A percentile compares a stretch with the other conserved stretches of the same genome.
Evolutionary conservation across 2,888 invertebrate genomes (phyloP).

Genomic region (Pristionchus arcanus): DNA sequence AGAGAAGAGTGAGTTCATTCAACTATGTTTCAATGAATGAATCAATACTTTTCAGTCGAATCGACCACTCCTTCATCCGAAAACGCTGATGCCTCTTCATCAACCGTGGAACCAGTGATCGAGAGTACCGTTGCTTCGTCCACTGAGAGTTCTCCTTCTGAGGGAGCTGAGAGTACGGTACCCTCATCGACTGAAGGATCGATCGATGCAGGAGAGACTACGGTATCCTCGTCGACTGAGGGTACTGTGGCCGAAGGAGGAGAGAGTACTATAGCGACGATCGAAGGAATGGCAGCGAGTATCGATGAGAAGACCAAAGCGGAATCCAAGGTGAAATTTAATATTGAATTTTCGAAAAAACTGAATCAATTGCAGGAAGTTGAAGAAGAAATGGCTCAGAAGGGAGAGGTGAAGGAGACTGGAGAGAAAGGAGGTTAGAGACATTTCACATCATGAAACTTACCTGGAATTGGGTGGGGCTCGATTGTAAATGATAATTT

Average conservation of each 20-base stretch:
- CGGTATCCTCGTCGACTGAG: background rate
- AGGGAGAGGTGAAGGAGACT: background rate
- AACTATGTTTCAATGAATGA: background rate
- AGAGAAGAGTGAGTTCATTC: background rate
- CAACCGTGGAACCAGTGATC: background rate
- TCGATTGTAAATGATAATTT: background rate
- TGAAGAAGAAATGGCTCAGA: background rate
- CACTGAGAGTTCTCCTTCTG: background rate
- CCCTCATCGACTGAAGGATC: background rate
- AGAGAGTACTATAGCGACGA: background rate
- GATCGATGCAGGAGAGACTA: constrained; percentile 18
- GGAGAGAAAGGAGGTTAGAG: constrained; percentile 38
- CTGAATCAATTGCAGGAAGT: background rate
- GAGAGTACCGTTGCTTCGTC: background rate
- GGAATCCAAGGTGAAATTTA: background rate
- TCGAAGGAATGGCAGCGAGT: constrained; percentile 33
- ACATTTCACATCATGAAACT: background rate
- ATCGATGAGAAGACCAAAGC: constrained; percentile 35
- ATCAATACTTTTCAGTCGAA: background rate
- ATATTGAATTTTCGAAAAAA: background rate
- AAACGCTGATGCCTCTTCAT: background rate
- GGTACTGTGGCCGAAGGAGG: background rate
- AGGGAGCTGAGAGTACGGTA: constrained; percentile 46
- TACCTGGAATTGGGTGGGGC: background rate
- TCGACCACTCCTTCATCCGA: background rate